phyloP scores from a whole-genome alignment of 2,113 vertebrate species.

The Trematomus loennbergii region DNA sequence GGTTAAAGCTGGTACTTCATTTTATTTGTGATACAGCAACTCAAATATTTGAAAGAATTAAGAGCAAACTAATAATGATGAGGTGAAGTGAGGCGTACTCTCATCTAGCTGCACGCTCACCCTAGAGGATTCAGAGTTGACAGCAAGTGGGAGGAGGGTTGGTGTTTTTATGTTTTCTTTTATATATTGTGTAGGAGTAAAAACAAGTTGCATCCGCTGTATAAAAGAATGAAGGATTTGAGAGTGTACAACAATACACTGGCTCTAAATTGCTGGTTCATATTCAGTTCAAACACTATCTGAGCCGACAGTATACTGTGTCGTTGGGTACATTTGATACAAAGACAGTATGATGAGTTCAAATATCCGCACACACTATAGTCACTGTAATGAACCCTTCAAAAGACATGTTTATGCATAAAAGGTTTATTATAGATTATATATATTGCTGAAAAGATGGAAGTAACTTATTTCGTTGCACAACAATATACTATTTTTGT shows the following conservation, averaged over 20 bases:
- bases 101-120: slow-evolving; percentile 6
- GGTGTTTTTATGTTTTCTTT: slow-evolving; percentile 15
- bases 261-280: slow-evolving; percentile 25
- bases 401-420: too few species aligned
- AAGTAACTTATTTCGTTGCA: too few species aligned
- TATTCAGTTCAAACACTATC: slow-evolving; percentile 36
- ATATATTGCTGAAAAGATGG: too few species aligned
- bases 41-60: not conserved
- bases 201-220: not conserved
- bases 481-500: too few species aligned
- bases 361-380: slow-evolving; percentile 15
- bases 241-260: not conserved
- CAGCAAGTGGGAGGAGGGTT: not conserved
- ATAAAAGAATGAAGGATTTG: slow-evolving; percentile 21
- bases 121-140: slow-evolving; percentile 4
- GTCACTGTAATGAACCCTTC: not conserved
- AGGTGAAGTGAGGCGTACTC: not conserved
- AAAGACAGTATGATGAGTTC: not conserved
- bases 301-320: not conserved
- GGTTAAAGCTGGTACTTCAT: too few species aligned
- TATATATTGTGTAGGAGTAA: not conserved
- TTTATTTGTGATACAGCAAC: too few species aligned
- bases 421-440: too few species aligned
- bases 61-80: not conserved
- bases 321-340: not conserved